phyloP scores from a whole-genome alignment of 2,888 invertebrate genomes.

The Salpingus planirostris region DNA sequence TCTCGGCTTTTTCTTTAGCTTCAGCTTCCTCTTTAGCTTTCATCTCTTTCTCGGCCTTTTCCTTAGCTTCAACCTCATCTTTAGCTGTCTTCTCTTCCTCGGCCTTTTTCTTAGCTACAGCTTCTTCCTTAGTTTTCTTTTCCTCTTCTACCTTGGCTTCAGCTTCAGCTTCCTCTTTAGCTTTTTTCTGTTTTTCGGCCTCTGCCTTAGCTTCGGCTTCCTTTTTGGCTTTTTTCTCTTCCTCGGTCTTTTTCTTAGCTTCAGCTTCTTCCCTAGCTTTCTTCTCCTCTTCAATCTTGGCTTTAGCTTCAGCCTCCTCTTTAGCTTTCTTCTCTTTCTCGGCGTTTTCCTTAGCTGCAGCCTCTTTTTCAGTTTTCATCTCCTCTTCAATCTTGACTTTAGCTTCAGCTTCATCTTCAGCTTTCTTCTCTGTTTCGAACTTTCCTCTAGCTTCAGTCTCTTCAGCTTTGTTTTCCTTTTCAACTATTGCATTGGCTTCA shows the following conservation, averaged over 20 bases:
- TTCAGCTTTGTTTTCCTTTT: constrained; percentile 8
- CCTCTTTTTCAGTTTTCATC: constrained; percentile 12
- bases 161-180: background rate
- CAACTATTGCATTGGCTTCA: constrained; percentile 8
- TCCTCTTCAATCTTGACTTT: constrained; percentile 13
- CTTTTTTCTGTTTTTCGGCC: background rate
- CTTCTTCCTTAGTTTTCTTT: constrained; percentile 10
- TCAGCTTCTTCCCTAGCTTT: constrained; percentile 18
- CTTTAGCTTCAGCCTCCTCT: background rate
- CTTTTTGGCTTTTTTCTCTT: no score
- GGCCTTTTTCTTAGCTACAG: constrained; percentile 17
- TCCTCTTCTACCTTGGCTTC: constrained; percentile 5
- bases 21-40: constrained; percentile 5
- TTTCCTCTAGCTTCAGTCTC: constrained; percentile 16
- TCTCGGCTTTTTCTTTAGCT: constrained; percentile 12
- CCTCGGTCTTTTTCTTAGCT: background rate
- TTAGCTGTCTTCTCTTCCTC: constrained; percentile 16
- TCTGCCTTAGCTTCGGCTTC: no score
- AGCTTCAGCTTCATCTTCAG: constrained; percentile 5
- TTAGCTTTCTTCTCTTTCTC: constrained; percentile 12
- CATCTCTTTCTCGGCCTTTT: constrained; percentile 15
- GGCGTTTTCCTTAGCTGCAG: constrained; percentile 1
- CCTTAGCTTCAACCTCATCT: constrained; percentile 13
- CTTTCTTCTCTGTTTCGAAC: constrained; percentile 12
- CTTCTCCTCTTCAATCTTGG: constrained; percentile 2